Conservation (phyloP, 2,888 invertebrate species). For the Synanthedon myopaeformis region DNA sequence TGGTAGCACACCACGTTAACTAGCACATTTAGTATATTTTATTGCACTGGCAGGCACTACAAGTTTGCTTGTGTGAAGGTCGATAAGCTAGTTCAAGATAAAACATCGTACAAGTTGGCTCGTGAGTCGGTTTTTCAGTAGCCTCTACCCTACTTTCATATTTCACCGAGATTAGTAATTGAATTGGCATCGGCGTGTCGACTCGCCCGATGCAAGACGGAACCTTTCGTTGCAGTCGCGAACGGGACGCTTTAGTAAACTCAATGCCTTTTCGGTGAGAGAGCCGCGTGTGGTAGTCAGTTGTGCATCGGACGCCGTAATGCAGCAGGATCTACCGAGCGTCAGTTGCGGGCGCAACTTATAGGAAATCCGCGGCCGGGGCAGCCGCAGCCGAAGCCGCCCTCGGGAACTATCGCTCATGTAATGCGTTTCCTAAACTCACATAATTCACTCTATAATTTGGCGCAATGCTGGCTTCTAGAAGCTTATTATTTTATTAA, state of each 20-base stretch:
- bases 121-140: constrained; percentile 14
- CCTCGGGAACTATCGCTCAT: not conserved
- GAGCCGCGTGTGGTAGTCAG: not conserved
- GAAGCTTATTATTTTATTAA: not conserved
- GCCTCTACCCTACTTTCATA: constrained; percentile 10
- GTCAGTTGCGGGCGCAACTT: not conserved
- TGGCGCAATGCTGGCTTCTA: not conserved
- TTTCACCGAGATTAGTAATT: constrained; percentile 14
- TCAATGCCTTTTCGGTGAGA: not conserved
- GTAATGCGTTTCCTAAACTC: not conserved
- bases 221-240: constrained; percentile 14
- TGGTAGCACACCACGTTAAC: not conserved
- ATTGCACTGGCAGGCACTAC: not conserved
- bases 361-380: not conserved
- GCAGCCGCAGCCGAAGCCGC: not conserved
- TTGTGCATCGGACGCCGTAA: not conserved
- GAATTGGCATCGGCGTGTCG: constrained; percentile 16
- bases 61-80: constrained; percentile 12
- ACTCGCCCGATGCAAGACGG: constrained; percentile 15
- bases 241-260: not conserved
- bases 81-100: constrained; percentile 21
- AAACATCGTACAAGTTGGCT: constrained; percentile 19
- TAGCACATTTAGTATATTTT: not conserved
- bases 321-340: not conserved
- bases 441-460: not conserved